Percentiles rank a stretch among this genome's conserved stretches.
Evolutionary conservation across 1,140 invertebrate genomes (phyloP).

Genomic region (Chlorops oryzae): DNA sequence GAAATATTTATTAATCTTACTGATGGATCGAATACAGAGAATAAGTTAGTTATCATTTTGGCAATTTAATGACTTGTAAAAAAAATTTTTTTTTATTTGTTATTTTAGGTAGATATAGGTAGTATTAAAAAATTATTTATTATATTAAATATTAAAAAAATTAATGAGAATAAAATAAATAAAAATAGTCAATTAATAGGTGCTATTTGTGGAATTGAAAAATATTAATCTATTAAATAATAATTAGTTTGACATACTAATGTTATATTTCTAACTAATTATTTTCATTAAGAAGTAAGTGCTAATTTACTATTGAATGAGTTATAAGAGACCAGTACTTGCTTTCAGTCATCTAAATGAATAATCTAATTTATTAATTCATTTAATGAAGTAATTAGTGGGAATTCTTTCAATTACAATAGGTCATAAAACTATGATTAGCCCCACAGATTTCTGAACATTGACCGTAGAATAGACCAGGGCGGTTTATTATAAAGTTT

Average conservation of each 20-base stretch:
- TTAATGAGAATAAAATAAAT: slow-evolving; percentile 51
- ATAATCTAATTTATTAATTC: slow-evolving; percentile 50
- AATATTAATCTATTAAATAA: slow-evolving; percentile 53
- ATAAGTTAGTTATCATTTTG: slow-evolving; percentile 56
- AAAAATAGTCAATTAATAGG: slow-evolving; percentile 51
- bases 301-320: slow-evolving; percentile 48
- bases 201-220: slow-evolving; percentile 53
- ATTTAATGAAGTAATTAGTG: slow-evolving; percentile 53
- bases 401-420: slow-evolving; percentile 59
- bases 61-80: slow-evolving; percentile 45
- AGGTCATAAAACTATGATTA: slow-evolving; percentile 72
- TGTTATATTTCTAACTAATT: slow-evolving; percentile 52
- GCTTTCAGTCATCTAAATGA: slow-evolving; percentile 59
- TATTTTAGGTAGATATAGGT: slow-evolving; percentile 23
- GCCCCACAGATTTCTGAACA: slow-evolving; percentile 73
- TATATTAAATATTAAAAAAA: slow-evolving; percentile 43
- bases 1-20: slow-evolving; percentile 47
- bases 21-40: slow-evolving; percentile 52
- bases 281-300: slow-evolving; percentile 54
- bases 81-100: slow-evolving; percentile 39
- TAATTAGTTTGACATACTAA: slow-evolving; percentile 56
- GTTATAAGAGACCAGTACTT: slow-evolving; percentile 57
- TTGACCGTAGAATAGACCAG: slow-evolving; percentile 62
- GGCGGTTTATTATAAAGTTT: slow-evolving; percentile 51
- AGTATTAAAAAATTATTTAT: slow-evolving; percentile 48